Base-by-base conservation (phyloP, 2,113 vertebrate species). In the Bubo blakistoni region DNA sequence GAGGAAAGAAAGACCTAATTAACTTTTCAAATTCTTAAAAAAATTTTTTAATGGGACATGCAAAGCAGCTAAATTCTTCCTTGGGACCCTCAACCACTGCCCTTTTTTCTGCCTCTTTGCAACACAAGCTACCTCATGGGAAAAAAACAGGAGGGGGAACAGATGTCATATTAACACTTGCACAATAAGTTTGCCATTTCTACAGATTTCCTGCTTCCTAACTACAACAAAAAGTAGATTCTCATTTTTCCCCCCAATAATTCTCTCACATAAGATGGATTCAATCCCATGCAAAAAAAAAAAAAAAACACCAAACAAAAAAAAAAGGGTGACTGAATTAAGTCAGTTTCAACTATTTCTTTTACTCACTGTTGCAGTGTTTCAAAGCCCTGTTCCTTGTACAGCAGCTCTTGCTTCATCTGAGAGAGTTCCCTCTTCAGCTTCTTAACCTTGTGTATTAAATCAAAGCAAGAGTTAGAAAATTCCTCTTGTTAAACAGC, bases 351-450 rank as follows among this genome's bases (percentile, higher is more conserved):
- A 71, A 81, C 66, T 82, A 51, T 90, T 96, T 85, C 42, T 94
- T 86, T 95, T 98, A 98, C 98, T 98, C 95, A 99, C 98, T 98
- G 98, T 96, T 98, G 98, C 84, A 99, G 87, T 24, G 98, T 99
- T 93, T 99, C 98, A 97, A 98, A 99, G 92, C 98, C 98, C 97
- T 99, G 98, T 77, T 99, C 98, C 94, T 99, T 99, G 94, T 98
- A 99, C 58, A 98, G 94, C 83, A 99, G 97, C 86, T 99, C 98
- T 95, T 99, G 98, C 96, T 98, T 99, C 98, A 99, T 99, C 93
- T 99, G 98, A 51, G 97, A 98, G 59, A 99, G 98, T 66, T 99
- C 98, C 91, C 98, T 95, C 97, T 99, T 99, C 97, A 99, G 97
- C 94, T 98, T 99, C 96, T 98, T 98, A 94, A 99, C 98, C 98